Evolutionary conservation across 1,140 invertebrate species (phyloP).

Genomic region (Zelostemma sp.): DNA sequence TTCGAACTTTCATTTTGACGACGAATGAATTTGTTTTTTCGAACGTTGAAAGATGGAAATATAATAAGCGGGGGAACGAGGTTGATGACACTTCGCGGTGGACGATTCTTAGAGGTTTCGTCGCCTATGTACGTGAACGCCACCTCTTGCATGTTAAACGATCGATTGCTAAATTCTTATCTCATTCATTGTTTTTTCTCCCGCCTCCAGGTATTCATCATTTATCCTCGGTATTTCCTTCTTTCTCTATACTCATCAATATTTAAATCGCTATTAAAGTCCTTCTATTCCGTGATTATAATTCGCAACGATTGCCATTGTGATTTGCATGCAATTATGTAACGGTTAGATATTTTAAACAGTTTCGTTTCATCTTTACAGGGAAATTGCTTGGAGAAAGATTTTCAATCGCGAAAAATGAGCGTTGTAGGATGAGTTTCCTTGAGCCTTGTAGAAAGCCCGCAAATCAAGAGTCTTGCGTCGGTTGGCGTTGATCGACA

Average conservation of each 20-base stretch:
- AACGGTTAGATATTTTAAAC: not conserved
- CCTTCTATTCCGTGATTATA: no score
- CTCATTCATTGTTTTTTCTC: slow-evolving; percentile 19
- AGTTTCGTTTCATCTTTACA: no score
- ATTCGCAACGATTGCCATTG: no score
- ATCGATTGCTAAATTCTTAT: slow-evolving; percentile 36
- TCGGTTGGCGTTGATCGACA: slow-evolving; percentile 32
- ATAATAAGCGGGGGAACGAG: slow-evolving; percentile 44
- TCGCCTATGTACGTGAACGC: slow-evolving; percentile 39
- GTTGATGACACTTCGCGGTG: slow-evolving; percentile 61
- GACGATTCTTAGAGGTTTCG: slow-evolving; percentile 40
- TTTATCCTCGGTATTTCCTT: not conserved
- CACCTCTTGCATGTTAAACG: slow-evolving; percentile 31
- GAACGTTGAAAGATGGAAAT: slow-evolving; percentile 28
- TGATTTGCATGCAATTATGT: not conserved
- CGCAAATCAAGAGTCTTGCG: slow-evolving; percentile 26
- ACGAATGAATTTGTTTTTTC: no score
- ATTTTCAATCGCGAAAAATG: no score
- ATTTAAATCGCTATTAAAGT: no score
- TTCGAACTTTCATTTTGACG: no score
- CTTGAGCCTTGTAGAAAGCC: slow-evolving; percentile 46
- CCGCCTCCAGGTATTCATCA: slow-evolving; percentile 24
- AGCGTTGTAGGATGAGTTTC: no score
- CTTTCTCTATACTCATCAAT: not conserved
- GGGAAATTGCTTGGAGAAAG: no score